Conservation (phyloP, 2,797 vertebrate species). For the Neosalanx taihuensis region DNA sequence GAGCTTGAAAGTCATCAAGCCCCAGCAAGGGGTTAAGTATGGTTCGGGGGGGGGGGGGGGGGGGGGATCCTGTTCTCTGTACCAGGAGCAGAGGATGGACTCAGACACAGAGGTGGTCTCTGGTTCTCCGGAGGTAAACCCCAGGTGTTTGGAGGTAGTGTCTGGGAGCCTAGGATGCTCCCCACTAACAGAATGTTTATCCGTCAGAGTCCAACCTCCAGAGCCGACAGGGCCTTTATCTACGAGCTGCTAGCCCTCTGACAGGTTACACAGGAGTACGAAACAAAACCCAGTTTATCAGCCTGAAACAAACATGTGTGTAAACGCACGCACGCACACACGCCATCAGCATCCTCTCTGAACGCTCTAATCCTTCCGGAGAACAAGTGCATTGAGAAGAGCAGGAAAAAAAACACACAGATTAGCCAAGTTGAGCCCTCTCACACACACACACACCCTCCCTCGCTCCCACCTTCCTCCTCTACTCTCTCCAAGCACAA, state of each 20-base stretch:
- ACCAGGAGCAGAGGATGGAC: too few relatives aligned
- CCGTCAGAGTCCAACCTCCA: too few relatives aligned
- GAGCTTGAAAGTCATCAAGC: too few relatives aligned
- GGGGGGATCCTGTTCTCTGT: too few relatives aligned
- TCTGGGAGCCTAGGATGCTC: too few relatives aligned
- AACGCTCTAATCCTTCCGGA: conserved; percentile 39
- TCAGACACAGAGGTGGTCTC: too few relatives aligned
- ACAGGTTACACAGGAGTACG: conserved; percentile 61
- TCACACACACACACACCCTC: conserved; percentile 11
- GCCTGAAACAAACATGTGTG: conserved; percentile 20
- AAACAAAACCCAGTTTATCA: conserved; percentile 64
- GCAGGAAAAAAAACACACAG: conserved; percentile 21
- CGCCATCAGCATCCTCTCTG: conserved; percentile 18
- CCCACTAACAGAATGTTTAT: too few relatives aligned
- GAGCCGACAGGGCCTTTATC: conserved; percentile 55
- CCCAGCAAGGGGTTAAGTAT: too few relatives aligned
- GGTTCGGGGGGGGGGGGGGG: too few relatives aligned
- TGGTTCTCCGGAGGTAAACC: too few relatives aligned
- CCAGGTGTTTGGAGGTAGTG: too few relatives aligned
- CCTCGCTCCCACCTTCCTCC: conserved; percentile 23
- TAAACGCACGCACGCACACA: conserved; percentile 9
- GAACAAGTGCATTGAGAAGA: conserved; percentile 25
- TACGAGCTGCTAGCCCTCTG: conserved; percentile 39
- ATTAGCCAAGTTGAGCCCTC: conserved; percentile 39
- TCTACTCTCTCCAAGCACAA: conserved; percentile 37